phyloP scores from a whole-genome alignment of 2,888 invertebrate species.

The Lasioglossum villosulum region DNA sequence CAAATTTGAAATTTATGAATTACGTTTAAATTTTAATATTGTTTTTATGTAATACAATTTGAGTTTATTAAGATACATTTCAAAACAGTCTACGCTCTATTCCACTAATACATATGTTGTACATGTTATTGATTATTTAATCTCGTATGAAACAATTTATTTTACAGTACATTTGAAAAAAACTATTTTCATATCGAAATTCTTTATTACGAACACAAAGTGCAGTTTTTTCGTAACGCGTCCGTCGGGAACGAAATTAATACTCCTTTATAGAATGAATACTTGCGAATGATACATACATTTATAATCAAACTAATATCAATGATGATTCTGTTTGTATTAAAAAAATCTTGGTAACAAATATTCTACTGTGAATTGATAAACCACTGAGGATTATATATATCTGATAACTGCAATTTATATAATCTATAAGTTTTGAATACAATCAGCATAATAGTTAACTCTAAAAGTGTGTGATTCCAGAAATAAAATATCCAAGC shows the following conservation, averaged over 20 bases:
- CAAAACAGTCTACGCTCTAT: background rate
- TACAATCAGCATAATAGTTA: background rate
- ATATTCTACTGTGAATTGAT: background rate
- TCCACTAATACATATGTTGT: background rate
- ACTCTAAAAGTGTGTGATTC: background rate
- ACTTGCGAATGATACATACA: background rate
- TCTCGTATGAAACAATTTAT: background rate
- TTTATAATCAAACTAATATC: background rate
- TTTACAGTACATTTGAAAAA: background rate
- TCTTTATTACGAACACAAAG: background rate
- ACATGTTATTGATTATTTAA: background rate
- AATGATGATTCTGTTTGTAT: background rate
- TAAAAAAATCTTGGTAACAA: too few species aligned
- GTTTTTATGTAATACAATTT: background rate
- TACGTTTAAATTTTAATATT: background rate
- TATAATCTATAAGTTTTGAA: background rate
- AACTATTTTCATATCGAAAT: background rate
- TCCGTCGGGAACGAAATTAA: background rate
- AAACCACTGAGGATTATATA: background rate
- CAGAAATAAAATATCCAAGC: background rate
- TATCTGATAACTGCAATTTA: background rate
- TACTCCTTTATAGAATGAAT: background rate
- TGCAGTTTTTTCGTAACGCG: background rate
- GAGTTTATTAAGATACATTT: background rate
- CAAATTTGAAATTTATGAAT: background rate